A percentile compares a stretch with the other conserved stretches of the same genome.
Conservation (phyloP, 2,797 vertebrate species). For the Anolis apletophallus region DNA sequence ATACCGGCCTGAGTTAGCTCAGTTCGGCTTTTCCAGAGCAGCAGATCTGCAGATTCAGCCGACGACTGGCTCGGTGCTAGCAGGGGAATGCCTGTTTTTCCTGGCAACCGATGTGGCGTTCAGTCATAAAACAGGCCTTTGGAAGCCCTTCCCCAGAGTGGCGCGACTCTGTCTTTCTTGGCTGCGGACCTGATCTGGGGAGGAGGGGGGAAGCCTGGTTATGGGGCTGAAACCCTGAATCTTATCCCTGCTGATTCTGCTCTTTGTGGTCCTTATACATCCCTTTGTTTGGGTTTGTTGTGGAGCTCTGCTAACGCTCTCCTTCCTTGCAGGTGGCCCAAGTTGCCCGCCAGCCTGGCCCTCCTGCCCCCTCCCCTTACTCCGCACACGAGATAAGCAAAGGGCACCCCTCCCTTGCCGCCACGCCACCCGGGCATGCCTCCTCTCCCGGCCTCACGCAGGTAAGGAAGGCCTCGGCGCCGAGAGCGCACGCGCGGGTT, state of each 20-base stretch:
- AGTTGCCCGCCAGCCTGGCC: constrained; percentile 91
- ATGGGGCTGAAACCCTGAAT: too few relatives aligned
- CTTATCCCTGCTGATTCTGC: too few relatives aligned
- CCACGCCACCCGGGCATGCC: constrained; percentile 93
- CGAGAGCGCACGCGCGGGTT: too few relatives aligned
- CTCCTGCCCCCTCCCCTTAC: constrained; percentile 86
- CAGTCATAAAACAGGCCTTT: background rate
- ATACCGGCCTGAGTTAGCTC: too few relatives aligned
- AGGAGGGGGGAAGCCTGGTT: too few relatives aligned
- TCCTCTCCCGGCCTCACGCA: constrained; percentile 95
- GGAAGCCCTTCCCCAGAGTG: background rate
- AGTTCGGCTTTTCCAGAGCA: too few relatives aligned
- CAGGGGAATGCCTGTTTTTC: background rate
- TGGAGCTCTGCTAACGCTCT: constrained; percentile 60
- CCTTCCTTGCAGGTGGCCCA: constrained; percentile 81
- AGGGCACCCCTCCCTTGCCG: constrained; percentile 93
- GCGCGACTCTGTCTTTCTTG: background rate
- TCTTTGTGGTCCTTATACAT: too few relatives aligned
- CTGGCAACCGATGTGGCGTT: background rate
- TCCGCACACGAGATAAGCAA: constrained; percentile 94
- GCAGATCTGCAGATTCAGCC: background rate
- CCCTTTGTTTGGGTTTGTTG: background rate
- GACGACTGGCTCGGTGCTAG: too few relatives aligned
- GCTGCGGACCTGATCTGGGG: background rate
- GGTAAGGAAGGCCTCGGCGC: constrained; percentile 79